Conservation (phyloP, 2,888 invertebrate genomes). For the Nemotelus nigrinus region DNA sequence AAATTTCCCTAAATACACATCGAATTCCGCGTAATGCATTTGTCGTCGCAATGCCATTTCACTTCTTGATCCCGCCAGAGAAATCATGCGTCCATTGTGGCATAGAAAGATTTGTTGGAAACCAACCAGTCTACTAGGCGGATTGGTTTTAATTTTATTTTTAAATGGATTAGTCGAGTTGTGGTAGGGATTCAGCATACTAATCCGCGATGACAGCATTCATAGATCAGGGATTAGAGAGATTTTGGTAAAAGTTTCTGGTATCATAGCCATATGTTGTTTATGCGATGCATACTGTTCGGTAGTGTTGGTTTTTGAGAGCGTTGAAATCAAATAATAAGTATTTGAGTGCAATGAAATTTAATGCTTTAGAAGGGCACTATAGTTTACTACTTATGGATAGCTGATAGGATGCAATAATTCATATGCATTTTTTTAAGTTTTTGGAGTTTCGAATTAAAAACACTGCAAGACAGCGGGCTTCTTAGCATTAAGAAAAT, state of each 20-base stretch:
- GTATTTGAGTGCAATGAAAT: too few relatives aligned
- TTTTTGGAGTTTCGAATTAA: too few relatives aligned
- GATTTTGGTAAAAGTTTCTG: conserved; percentile 29
- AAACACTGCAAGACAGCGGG: too few relatives aligned
- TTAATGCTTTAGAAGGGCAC: too few relatives aligned
- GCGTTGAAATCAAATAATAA: too few relatives aligned
- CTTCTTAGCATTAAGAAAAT: too few relatives aligned
- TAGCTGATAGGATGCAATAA: too few relatives aligned
- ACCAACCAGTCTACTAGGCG: conserved; percentile 33
- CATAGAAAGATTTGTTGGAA: conserved; percentile 42
- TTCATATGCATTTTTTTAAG: too few relatives aligned
- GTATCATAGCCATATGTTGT: conserved; percentile 43
- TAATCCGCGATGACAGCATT: conserved; percentile 49
- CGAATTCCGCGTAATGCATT: conserved; percentile 18
- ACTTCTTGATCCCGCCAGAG: neutral
- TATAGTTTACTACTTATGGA: too few relatives aligned
- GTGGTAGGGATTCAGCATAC: conserved; percentile 24
- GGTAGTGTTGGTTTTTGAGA: neutral
- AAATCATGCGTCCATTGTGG: neutral
- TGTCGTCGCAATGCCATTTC: conserved; percentile 3
- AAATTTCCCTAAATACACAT: conserved; percentile 40
- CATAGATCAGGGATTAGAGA: conserved; percentile 50
- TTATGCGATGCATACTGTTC: neutral
- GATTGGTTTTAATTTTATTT: conserved; percentile 47
- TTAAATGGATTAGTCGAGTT: conserved; percentile 48